These are phyloP conservation scores for Sorex maritimensis DNA, from an alignment of 2,797 vertebrate genomes.

Conservation along the genomic window DNA sequence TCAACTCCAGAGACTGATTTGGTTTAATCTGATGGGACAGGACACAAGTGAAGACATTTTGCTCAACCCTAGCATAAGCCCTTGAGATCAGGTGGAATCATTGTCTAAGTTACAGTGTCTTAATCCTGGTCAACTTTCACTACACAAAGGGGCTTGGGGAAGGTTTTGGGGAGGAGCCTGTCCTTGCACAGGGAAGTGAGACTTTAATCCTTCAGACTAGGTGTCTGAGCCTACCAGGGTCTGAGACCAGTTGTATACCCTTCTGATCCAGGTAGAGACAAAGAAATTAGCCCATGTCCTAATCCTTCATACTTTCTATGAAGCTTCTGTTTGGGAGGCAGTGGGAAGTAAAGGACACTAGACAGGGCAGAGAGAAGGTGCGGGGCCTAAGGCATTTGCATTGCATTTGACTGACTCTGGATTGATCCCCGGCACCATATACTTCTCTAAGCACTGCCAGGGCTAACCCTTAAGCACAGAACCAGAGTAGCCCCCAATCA, in stretches of 20 bases:
- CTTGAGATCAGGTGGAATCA: neutral
- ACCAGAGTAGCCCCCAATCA: no score
- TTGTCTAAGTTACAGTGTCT: neutral
- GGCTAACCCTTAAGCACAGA: no score
- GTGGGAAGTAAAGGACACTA: neutral
- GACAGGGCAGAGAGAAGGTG: no score
- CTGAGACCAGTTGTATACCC: neutral
- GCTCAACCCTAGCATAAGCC: neutral
- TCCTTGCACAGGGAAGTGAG: neutral
- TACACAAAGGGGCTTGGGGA: neutral
- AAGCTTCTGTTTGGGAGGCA: neutral
- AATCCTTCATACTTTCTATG: neutral
- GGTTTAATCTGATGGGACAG: neutral
- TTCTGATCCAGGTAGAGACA: neutral
- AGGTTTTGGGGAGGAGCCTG: neutral
- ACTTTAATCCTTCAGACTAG: neutral
- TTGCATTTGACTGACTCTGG: no score
- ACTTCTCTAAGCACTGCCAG: no score
- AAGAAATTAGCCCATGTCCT: neutral
- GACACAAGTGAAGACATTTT: neutral
- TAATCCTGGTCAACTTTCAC: neutral
- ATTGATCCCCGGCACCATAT: no score
- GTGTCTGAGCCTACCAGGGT: neutral
- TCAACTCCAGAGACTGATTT: slow-evolving; percentile 9
- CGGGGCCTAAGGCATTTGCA: no score